Conservation (phyloP, 2,888 invertebrate species). For the Salticus scenicus region DNA sequence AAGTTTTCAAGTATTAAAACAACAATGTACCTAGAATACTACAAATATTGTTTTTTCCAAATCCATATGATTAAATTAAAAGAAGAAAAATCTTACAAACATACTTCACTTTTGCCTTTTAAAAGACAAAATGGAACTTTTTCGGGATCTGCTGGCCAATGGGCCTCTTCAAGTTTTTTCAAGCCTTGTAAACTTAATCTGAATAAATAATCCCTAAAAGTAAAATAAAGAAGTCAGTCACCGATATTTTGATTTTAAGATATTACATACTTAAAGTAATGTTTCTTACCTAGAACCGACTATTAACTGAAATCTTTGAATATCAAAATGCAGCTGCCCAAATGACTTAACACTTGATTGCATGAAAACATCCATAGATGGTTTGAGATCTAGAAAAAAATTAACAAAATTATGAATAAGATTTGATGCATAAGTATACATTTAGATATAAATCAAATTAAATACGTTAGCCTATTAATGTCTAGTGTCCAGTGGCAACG, state of each 20-base stretch:
- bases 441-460: too few relatives aligned
- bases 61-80: too few relatives aligned
- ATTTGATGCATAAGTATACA: too few relatives aligned
- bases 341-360: slow-evolving; percentile 85
- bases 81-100: too few relatives aligned
- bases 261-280: neutral
- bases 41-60: too few relatives aligned
- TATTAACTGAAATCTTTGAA: slow-evolving; percentile 88
- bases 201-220: slow-evolving; percentile 85
- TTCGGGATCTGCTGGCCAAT: slow-evolving; percentile 84
- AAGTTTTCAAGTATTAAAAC: too few relatives aligned
- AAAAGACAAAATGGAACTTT: slow-evolving; percentile 84
- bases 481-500: too few relatives aligned
- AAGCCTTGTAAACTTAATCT: slow-evolving; percentile 86
- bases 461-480: too few relatives aligned
- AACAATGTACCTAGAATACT: too few relatives aligned
- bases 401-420: neutral
- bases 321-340: slow-evolving; percentile 90
- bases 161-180: slow-evolving; percentile 83
- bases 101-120: slow-evolving; percentile 84
- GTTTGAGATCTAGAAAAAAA: slow-evolving; percentile 43
- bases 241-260: neutral
- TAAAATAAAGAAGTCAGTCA: neutral
- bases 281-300: slow-evolving; percentile 88
- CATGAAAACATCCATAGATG: slow-evolving; percentile 79